phyloP scores from a whole-genome alignment of 2,113 vertebrate species.

The Globicephala melas region DNA sequence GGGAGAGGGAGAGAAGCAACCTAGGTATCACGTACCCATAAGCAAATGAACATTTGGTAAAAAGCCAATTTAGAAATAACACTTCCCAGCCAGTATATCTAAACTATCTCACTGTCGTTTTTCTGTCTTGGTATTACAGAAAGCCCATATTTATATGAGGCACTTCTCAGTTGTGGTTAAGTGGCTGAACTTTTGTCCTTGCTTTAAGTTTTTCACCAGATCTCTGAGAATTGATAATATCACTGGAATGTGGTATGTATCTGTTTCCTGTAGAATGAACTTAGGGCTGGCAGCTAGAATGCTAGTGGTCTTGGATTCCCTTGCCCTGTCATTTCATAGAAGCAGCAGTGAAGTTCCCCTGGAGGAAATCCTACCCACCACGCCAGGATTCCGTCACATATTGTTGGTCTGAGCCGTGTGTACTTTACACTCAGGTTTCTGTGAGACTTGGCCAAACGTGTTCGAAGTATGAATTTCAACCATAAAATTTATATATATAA shows the following conservation, averaged over 20 bases:
- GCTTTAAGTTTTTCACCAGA: not conserved
- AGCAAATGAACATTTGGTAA: constrained; percentile 22
- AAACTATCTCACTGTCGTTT: not conserved
- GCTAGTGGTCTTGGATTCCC: constrained; percentile 11
- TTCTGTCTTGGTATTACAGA: constrained; percentile 32
- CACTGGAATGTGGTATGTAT: constrained; percentile 3
- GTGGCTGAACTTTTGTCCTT: constrained; percentile 32
- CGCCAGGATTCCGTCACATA: not conserved
- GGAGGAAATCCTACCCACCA: not conserved
- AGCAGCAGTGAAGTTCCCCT: not conserved
- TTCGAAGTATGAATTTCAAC: constrained; percentile 45
- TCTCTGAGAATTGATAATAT: constrained; percentile 20
- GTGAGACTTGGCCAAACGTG: not conserved
- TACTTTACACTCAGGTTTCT: constrained; percentile 39
- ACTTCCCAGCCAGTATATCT: not conserved
- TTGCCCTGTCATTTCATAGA: constrained; percentile 13
- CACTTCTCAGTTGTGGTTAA: constrained; percentile 35
- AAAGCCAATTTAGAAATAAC: constrained; percentile 26
- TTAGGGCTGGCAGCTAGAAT: not conserved
- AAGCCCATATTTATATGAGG: constrained; percentile 2
- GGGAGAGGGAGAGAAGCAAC: not conserved
- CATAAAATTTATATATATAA: not conserved
- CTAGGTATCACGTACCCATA: not conserved
- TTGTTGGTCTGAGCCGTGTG: not conserved
- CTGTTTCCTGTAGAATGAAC: not conserved